phyloP scores from a whole-genome alignment of 2,113 vertebrate species.

The Cyphomyrus plagiostoma region DNA sequence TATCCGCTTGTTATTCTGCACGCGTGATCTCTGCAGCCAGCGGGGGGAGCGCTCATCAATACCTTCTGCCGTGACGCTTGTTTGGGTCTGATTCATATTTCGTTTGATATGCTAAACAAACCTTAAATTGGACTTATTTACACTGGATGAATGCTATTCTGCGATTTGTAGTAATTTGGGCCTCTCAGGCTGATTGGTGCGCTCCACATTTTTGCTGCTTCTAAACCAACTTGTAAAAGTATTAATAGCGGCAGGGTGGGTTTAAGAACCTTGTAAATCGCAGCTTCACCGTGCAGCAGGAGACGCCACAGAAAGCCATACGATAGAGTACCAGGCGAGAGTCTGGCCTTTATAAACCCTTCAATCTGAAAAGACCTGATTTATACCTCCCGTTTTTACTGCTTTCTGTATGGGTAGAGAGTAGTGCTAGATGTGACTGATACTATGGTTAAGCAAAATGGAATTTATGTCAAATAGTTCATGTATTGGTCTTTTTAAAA shows the following conservation, averaged over 20 bases:
- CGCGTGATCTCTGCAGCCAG: not conserved
- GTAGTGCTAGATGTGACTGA: not conserved
- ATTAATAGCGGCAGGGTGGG: not conserved
- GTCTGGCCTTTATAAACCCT: not conserved
- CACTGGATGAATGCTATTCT: not conserved
- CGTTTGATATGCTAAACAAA: slow-evolving; percentile 14
- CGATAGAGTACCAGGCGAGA: not conserved
- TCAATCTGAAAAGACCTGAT: not conserved
- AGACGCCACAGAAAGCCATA: not conserved
- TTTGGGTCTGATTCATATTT: not conserved
- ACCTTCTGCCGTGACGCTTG: not conserved
- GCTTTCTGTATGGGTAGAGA: not conserved
- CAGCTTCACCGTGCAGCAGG: not conserved
- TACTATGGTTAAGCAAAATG: not conserved
- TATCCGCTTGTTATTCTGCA: not conserved
- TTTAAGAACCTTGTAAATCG: not conserved
- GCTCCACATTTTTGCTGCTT: not conserved
- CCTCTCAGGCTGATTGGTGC: not conserved
- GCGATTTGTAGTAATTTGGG: not conserved
- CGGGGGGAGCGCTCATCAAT: not conserved
- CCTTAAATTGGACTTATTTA: not conserved
- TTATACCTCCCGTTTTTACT: not conserved
- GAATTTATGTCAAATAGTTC: not conserved
- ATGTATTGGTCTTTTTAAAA: not conserved
- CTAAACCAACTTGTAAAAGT: not conserved